Conservation (phyloP, 2,113 vertebrate species). For the Phocoena sinus region DNA sequence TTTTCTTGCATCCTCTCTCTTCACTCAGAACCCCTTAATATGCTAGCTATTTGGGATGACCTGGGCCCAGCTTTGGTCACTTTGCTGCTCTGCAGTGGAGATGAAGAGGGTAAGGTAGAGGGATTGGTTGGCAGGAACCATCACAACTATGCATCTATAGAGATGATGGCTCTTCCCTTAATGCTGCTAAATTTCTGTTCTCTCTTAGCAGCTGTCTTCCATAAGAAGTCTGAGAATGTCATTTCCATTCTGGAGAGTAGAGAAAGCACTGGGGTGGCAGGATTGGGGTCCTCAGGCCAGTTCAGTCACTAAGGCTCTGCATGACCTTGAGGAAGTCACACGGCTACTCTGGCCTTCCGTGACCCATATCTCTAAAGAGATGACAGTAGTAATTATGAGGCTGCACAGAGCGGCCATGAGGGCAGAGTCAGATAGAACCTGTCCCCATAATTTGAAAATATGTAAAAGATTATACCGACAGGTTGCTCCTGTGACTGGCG, state of each 20-base stretch:
- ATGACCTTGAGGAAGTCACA: not conserved
- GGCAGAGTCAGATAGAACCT: not conserved
- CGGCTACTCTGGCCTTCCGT: not conserved
- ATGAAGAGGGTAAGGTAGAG: not conserved
- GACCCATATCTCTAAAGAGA: not conserved
- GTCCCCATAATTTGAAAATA: not conserved
- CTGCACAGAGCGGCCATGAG: not conserved
- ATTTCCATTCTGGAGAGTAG: not conserved
- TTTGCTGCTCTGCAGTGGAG: not conserved
- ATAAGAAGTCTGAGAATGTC: not conserved
- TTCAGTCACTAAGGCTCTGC: not conserved
- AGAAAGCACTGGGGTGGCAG: not conserved
- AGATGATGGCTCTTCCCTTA: not conserved
- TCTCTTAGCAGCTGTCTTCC: not conserved
- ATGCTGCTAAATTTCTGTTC: not conserved
- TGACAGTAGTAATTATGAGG: not conserved
- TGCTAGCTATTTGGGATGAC: not conserved
- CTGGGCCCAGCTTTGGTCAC: too few species aligned
- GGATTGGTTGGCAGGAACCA: not conserved
- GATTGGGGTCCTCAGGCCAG: not conserved
- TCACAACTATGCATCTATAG: not conserved
- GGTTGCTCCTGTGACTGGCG: not conserved
- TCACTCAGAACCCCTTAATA: not conserved
- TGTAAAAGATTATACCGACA: not conserved
- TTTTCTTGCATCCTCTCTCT: not conserved